phyloP scores from a whole-genome alignment of 2,797 vertebrate genomes.

The Anolis apletophallus region DNA sequence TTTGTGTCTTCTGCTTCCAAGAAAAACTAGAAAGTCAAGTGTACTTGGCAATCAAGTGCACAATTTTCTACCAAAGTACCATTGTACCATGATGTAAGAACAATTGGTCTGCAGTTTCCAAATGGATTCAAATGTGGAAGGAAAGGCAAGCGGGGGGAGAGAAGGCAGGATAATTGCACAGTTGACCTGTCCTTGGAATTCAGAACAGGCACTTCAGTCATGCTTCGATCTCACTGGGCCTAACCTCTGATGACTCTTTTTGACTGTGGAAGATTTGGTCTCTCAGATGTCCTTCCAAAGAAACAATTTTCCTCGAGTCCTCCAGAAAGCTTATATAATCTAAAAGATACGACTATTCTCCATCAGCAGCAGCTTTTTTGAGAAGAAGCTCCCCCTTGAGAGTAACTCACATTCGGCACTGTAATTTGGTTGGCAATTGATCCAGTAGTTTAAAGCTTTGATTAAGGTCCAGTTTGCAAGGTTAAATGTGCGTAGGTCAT shows the following conservation, averaged over 20 bases:
- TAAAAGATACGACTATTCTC: slow-evolving; percentile 37
- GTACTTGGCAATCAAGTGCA: background rate
- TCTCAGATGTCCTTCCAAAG: background rate
- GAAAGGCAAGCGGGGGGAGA: slow-evolving; percentile 11
- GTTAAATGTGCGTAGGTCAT: background rate
- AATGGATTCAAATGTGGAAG: slow-evolving; percentile 19
- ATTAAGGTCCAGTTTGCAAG: background rate
- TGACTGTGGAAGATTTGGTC: background rate
- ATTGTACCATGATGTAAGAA: background rate
- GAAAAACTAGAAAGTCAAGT: background rate
- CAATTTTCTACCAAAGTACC: background rate
- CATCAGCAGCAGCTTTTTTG: slow-evolving; percentile 49
- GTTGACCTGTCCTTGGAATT: slow-evolving; percentile 43
- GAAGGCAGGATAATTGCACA: slow-evolving; percentile 30
- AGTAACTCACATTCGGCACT: background rate
- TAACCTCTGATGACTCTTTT: background rate
- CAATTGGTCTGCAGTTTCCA: slow-evolving; percentile 1
- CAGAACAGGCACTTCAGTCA: fast-evolving
- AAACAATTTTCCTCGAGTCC: slow-evolving; percentile 16
- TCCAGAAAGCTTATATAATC: slow-evolving; percentile 55
- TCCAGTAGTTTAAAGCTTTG: slow-evolving; percentile 10
- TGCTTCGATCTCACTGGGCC: background rate
- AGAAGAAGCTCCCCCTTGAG: slow-evolving; percentile 17
- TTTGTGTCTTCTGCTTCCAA: background rate
- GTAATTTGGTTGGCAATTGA: slow-evolving; percentile 16